Evolutionary conservation across 2,888 invertebrate species (phyloP).

Genomic region (Mantis religiosa): DNA sequence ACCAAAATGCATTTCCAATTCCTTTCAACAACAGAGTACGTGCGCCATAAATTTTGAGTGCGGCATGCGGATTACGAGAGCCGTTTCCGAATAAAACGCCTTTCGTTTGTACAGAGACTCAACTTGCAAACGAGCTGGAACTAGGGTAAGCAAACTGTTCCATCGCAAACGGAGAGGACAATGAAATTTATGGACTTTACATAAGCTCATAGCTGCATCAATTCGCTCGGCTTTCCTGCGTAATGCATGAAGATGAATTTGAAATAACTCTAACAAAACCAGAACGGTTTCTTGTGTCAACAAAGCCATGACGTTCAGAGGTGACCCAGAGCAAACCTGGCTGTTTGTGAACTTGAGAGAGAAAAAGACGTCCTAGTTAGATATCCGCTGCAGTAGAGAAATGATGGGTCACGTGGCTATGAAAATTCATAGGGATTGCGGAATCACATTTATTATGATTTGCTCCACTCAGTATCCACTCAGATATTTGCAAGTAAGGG

Average conservation of each 20-base stretch:
- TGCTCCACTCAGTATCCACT: too few relatives aligned
- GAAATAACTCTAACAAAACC: background rate
- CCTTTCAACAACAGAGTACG: background rate
- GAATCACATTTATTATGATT: too few relatives aligned
- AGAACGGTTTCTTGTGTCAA: background rate
- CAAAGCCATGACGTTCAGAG: background rate
- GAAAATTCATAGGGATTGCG: too few relatives aligned
- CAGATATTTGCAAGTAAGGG: too few relatives aligned
- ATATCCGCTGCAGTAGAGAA: too few relatives aligned
- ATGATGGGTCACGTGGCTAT: background rate
- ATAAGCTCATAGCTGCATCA: background rate
- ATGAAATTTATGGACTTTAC: background rate
- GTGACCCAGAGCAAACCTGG: background rate
- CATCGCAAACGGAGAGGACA: background rate
- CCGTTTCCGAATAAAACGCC: background rate
- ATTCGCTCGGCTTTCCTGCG: background rate
- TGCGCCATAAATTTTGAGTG: background rate
- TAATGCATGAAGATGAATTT: background rate
- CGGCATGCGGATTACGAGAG: background rate
- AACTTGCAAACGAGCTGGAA: background rate
- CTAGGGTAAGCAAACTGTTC: background rate
- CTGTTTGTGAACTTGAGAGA: background rate
- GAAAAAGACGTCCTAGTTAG: background rate
- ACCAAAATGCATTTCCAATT: background rate
- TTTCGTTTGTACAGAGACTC: background rate